Percentiles rank a stretch among this genome's conserved stretches.
These are phyloP conservation scores for Lacanobia wlatinum DNA, from an alignment of 2,888 invertebrate genomes.

Conservation along the genomic window DNA sequence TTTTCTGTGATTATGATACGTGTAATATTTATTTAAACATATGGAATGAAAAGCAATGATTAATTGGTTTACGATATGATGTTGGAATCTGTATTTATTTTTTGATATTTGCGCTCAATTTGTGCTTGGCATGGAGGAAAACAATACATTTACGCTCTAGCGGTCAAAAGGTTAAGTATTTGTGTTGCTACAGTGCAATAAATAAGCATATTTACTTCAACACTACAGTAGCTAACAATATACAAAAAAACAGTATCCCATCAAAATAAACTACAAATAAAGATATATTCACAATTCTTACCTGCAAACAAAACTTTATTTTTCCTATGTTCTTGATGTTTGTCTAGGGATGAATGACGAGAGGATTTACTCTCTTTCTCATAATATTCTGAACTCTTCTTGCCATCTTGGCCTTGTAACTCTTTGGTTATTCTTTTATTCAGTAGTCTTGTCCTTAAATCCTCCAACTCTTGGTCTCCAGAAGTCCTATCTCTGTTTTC, in stretches of 20 bases:
- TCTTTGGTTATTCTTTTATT: slow-evolving; percentile 93
- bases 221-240: neutral
- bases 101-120: too few species aligned
- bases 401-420: slow-evolving; percentile 87
- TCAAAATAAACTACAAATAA: neutral
- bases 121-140: too few species aligned
- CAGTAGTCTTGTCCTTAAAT: slow-evolving; percentile 93
- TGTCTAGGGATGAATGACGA: slow-evolving; percentile 84
- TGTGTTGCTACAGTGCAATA: neutral
- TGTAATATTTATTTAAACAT: too few species aligned
- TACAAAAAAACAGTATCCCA: neutral
- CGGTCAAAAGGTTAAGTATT: neutral
- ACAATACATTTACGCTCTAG: too few species aligned
- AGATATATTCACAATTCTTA: slow-evolving; percentile 70
- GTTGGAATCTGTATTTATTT: too few species aligned
- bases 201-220: neutral
- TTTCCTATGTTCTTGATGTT: slow-evolving; percentile 91
- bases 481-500: slow-evolving; percentile 87
- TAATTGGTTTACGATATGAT: too few species aligned
- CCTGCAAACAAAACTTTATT: slow-evolving; percentile 93
- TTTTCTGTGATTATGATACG: too few species aligned
- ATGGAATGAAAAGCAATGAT: too few species aligned
- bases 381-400: slow-evolving; percentile 84
- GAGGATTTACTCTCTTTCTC: slow-evolving; percentile 85
- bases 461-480: slow-evolving; percentile 93